Evolutionary conservation across 2,888 invertebrate species (phyloP).

Genomic region (Nomada hirtipes): DNA sequence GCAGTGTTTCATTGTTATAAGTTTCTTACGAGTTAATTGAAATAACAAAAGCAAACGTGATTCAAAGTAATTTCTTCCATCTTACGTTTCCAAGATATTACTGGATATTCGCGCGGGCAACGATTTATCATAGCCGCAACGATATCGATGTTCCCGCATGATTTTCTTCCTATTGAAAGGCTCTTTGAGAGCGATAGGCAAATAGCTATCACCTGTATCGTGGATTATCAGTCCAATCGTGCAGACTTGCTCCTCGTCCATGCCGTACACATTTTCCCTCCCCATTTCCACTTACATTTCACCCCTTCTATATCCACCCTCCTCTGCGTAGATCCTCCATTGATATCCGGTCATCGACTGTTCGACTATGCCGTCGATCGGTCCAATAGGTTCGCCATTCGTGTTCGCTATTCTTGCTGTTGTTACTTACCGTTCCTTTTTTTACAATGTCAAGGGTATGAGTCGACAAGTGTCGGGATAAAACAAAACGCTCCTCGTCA

Average conservation of each 20-base stretch:
- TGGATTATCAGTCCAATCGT: conserved; percentile 49
- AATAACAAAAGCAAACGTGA: too few relatives aligned
- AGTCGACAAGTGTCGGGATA: conserved; percentile 24
- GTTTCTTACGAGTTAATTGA: too few relatives aligned
- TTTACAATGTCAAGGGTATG: not conserved
- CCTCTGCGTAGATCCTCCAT: conserved; percentile 16
- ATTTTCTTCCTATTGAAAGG: conserved; percentile 32
- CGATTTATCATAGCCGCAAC: conserved; percentile 12
- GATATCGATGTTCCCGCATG: conserved; percentile 6
- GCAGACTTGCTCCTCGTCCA: conserved; percentile 34
- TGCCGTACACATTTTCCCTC: conserved; percentile 37
- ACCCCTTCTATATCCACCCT: not conserved
- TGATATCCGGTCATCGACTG: conserved; percentile 60
- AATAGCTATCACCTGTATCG: conserved; percentile 37
- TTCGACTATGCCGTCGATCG: conserved; percentile 30
- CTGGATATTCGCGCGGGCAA: not conserved
- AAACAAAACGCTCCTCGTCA: conserved; percentile 23
- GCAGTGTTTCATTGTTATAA: too few relatives aligned
- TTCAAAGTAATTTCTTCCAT: not conserved
- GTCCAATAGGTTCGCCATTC: conserved; percentile 53
- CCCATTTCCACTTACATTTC: conserved; percentile 19
- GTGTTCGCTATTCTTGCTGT: conserved; percentile 32
- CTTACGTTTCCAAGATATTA: not conserved
- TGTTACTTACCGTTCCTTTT: conserved; percentile 9
- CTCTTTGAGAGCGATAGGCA: conserved; percentile 27